phyloP scores from a whole-genome alignment of 2,888 invertebrate genomes.

The Eutolmus rufibarbis region DNA sequence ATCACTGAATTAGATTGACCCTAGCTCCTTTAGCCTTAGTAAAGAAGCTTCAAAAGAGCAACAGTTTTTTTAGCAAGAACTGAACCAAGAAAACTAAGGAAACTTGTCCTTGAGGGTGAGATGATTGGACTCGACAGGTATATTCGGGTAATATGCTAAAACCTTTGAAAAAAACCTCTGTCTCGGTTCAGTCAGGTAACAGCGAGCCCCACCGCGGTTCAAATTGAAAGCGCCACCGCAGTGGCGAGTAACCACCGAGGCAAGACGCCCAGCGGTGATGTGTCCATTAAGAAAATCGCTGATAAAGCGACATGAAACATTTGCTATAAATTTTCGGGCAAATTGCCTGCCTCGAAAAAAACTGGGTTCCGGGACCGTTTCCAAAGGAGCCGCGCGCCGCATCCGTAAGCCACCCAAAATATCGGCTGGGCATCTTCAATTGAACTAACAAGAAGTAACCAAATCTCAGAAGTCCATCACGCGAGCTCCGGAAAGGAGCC shows the following conservation, averaged over 20 bases:
- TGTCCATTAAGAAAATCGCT: background rate
- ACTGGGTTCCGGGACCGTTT: background rate
- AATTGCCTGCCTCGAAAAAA: background rate
- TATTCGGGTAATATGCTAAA: background rate
- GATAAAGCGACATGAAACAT: background rate
- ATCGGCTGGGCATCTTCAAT: slow-evolving; percentile 4
- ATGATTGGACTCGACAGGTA: background rate
- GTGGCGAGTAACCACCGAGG: background rate
- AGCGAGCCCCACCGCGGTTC: background rate
- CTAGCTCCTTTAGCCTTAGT: too few species aligned
- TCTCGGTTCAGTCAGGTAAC: background rate
- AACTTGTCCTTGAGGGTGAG: background rate
- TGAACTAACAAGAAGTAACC: slow-evolving; percentile 23
- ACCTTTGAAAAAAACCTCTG: background rate
- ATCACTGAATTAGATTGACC: too few species aligned
- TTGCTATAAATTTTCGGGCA: background rate
- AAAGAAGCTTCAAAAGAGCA: too few species aligned
- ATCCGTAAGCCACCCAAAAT: background rate
- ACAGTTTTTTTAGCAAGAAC: background rate
- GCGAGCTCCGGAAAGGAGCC: background rate
- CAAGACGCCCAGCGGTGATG: background rate
- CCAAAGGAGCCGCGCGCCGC: background rate
- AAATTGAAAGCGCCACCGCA: background rate
- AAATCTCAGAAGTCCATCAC: slow-evolving; percentile 18
- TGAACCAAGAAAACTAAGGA: background rate